phyloP scores from a whole-genome alignment of 2,888 invertebrate species.

The Lissonota sp. region DNA sequence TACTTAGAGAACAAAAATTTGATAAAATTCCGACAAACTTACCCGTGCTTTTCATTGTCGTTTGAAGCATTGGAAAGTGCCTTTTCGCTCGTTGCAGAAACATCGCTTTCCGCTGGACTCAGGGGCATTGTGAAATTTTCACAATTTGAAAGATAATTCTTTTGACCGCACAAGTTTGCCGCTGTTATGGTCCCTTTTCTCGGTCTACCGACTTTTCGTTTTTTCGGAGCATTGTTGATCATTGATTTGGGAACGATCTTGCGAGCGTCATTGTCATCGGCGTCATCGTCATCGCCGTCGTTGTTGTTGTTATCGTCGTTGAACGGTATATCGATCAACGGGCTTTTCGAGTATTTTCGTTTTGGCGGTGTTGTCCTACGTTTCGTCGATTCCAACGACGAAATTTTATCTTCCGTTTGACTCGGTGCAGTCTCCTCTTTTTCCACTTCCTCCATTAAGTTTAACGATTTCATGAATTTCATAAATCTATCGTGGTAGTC shows the following conservation, averaged over 20 bases:
- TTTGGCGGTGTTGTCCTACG: slow-evolving; percentile 78
- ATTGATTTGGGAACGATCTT: no score
- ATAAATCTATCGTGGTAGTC: slow-evolving; percentile 73
- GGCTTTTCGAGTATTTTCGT: slow-evolving; percentile 75
- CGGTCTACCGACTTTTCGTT: slow-evolving; percentile 75
- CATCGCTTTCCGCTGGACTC: slow-evolving; percentile 82
- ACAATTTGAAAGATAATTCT: slow-evolving; percentile 74
- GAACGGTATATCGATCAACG: slow-evolving; percentile 76
- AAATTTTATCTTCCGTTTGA: slow-evolving; percentile 52
- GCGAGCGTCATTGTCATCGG: slow-evolving; percentile 64
- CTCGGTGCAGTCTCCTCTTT: slow-evolving; percentile 13
- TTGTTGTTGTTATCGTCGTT: slow-evolving; percentile 79
- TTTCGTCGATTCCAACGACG: slow-evolving; percentile 67
- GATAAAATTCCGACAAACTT: slow-evolving; percentile 11
- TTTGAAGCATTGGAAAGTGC: slow-evolving; percentile 73
- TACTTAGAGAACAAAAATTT: neutral
- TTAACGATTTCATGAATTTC: slow-evolving; percentile 73
- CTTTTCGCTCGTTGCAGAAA: slow-evolving; percentile 81
- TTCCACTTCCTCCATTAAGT: slow-evolving; percentile 59
- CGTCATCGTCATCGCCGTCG: slow-evolving; percentile 61
- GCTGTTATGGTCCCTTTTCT: slow-evolving; percentile 73
- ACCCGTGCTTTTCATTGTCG: slow-evolving; percentile 78
- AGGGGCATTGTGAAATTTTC: slow-evolving; percentile 82
- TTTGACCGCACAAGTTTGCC: slow-evolving; percentile 69
- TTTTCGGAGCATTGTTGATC: slow-evolving; percentile 67